Percentiles rank a stretch among this genome's conserved stretches.
Evolutionary conservation across 1,140 invertebrate species (phyloP).

Genomic region (Odontomachus brunneus): DNA sequence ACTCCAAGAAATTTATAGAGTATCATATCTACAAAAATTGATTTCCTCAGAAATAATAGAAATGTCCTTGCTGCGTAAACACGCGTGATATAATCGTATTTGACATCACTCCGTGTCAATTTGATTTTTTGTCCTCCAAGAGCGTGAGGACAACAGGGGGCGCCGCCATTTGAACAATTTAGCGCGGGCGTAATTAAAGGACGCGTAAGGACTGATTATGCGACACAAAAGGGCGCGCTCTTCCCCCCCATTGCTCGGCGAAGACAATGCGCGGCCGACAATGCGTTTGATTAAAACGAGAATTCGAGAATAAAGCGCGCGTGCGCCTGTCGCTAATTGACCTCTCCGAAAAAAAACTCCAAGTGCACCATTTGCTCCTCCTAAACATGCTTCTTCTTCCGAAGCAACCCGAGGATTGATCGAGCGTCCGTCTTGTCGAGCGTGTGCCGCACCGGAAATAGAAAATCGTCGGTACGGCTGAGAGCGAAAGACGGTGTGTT

Average conservation of each 20-base stretch:
- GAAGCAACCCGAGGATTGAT: neutral
- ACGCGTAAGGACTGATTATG: constrained; percentile 82
- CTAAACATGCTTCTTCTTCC: too few relatives aligned
- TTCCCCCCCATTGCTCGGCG: constrained; percentile 51
- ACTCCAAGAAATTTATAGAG: too few relatives aligned
- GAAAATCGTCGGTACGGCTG: constrained; percentile 62
- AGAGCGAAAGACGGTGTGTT: constrained; percentile 68
- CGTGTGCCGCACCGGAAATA: constrained; percentile 76
- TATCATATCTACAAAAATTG: too few relatives aligned
- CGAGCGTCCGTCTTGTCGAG: constrained; percentile 56
- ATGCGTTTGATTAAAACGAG: constrained; percentile 82
- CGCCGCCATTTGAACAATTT: constrained; percentile 71
- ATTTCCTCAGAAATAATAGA: too few relatives aligned
- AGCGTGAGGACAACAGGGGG: neutral
- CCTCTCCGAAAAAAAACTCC: too few relatives aligned
- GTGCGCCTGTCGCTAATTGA: constrained; percentile 68
- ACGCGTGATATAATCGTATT: neutral
- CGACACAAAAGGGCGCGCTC: constrained; percentile 65
- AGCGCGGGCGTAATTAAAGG: constrained; percentile 66
- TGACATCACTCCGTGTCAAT: neutral
- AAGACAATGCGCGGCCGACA: constrained; percentile 76
- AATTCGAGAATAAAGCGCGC: constrained; percentile 81
- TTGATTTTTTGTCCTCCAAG: neutral
- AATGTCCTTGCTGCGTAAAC: too few relatives aligned
- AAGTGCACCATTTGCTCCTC: too few relatives aligned